phyloP scores from a whole-genome alignment of 2,888 invertebrate genomes.

The Epinotia nisella region DNA sequence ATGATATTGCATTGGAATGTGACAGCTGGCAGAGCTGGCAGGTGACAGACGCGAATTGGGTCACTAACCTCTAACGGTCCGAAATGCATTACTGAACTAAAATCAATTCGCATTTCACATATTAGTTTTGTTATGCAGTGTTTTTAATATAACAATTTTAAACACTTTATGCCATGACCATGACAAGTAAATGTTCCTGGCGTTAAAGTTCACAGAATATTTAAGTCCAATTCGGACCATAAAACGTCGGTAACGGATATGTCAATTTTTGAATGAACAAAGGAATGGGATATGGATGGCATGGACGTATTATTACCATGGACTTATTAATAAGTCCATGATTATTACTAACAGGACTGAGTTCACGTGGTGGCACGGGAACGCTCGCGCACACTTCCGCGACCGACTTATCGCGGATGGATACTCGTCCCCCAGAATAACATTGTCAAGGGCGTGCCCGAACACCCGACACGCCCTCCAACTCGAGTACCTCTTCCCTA shows the following conservation, averaged over 20 bases:
- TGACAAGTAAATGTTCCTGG: neutral
- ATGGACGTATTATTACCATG: too few relatives aligned
- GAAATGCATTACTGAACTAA: neutral
- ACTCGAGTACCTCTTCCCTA: too few relatives aligned
- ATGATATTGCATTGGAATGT: constrained; percentile 1
- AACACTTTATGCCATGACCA: neutral
- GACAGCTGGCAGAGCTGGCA: constrained; percentile 5
- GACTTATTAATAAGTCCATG: too few relatives aligned
- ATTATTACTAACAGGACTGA: too few relatives aligned
- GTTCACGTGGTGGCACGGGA: too few relatives aligned
- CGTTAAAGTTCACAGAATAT: neutral
- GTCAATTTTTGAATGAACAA: neutral
- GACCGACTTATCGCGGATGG: too few relatives aligned
- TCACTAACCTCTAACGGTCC: constrained; percentile 20
- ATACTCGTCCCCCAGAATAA: too few relatives aligned
- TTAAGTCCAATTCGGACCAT: constrained; percentile 1
- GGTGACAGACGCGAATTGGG: constrained; percentile 26
- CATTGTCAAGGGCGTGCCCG: too few relatives aligned
- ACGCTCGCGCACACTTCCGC: too few relatives aligned
- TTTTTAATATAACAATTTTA: neutral
- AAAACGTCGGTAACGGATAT: neutral
- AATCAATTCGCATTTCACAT: neutral
- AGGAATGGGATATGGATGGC: neutral
- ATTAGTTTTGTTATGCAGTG: neutral
- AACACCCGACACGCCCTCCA: too few relatives aligned